Percentiles rank a stretch among this genome's conserved stretches.
Evolutionary conservation across 2,797 vertebrate species (phyloP).

Genomic region (Amblyraja radiata): DNA sequence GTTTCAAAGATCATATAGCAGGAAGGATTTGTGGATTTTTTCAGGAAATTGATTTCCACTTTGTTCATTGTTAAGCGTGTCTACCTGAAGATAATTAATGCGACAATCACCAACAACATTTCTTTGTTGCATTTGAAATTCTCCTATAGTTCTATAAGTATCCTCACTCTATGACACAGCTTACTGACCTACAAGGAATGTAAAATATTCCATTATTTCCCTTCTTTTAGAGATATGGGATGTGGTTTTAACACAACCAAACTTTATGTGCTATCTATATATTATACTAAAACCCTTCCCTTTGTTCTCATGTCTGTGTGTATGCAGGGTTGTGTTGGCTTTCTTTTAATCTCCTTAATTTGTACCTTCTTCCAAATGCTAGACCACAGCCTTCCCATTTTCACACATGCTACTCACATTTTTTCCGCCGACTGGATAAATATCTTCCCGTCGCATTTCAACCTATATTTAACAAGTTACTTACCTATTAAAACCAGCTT

Average conservation of each 20-base stretch:
- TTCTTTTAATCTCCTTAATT: no score
- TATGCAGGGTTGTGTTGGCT: no score
- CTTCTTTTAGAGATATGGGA: neutral
- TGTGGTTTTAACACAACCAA: neutral
- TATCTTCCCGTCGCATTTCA: no score
- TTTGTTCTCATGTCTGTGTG: no score
- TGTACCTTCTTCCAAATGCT: no score
- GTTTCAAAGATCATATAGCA: neutral
- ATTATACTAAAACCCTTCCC: no score
- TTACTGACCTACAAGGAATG: neutral
- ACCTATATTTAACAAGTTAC: no score
- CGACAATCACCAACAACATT: neutral
- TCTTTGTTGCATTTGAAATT: neutral
- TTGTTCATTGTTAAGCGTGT: neutral
- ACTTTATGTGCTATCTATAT: no score
- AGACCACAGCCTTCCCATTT: no score
- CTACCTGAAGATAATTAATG: neutral
- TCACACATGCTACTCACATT: no score
- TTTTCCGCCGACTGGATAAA: no score
- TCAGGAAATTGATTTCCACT: neutral
- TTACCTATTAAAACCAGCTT: no score
- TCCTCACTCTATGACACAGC: neutral
- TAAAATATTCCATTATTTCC: neutral
- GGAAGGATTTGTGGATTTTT: neutral
- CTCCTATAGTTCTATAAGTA: neutral